Conservation (phyloP, 2,888 invertebrate genomes). For the Tipula lateralis region DNA sequence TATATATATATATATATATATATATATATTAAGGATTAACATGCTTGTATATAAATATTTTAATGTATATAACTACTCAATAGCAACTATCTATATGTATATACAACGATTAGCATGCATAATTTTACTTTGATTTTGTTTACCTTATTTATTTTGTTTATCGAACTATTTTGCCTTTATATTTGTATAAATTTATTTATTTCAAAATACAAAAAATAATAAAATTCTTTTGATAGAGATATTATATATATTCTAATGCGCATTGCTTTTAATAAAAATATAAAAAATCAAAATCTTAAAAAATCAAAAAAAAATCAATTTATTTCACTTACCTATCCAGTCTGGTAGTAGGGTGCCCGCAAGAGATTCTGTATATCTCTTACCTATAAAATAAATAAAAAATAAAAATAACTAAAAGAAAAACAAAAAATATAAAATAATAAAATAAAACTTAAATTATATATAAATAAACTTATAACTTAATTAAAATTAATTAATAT, state of each 20-base stretch:
- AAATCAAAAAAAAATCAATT: constrained; percentile 36
- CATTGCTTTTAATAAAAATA: constrained; percentile 34
- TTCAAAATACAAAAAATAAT: constrained; percentile 27
- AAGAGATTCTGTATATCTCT: constrained; percentile 53
- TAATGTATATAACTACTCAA: neutral
- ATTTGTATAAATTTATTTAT: neutral
- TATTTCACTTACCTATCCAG: constrained; percentile 50
- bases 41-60: neutral
- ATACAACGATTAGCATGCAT: constrained; percentile 24
- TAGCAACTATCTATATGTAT: neutral
- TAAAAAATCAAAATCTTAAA: constrained; percentile 34
- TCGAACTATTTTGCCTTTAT: neutral
- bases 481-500: neutral
- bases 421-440: neutral
- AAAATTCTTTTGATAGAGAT: constrained; percentile 31
- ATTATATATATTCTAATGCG: constrained; percentile 13
- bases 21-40: neutral
- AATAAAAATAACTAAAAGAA: constrained; percentile 24
- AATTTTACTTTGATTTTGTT: neutral
- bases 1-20: too few relatives aligned
- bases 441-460: neutral
- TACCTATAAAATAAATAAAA: constrained; percentile 44
- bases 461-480: neutral
- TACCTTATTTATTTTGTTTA: neutral
- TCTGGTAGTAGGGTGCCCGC: constrained; percentile 51